These are phyloP conservation scores for Amphilophus citrinellus DNA, from an alignment of 2,113 vertebrate species.

Conservation along the genomic window DNA sequence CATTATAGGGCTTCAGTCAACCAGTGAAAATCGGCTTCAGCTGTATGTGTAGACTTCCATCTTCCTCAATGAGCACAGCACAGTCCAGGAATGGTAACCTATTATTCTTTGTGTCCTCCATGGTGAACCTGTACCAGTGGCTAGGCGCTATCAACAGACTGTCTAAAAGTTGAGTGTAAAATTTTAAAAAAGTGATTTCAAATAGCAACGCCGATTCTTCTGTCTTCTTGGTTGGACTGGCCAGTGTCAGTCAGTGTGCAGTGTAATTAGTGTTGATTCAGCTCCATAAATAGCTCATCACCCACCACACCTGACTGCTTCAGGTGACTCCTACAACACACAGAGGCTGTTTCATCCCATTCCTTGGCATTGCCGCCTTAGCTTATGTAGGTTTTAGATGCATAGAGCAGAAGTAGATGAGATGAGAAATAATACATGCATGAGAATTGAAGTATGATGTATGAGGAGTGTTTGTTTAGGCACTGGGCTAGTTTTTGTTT, in stretches of 20 bases:
- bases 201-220: background rate
- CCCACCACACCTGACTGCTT: background rate
- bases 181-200: too few species aligned
- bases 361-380: slow-evolving; percentile 8
- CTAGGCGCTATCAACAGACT: too few species aligned
- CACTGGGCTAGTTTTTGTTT: background rate
- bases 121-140: too few species aligned
- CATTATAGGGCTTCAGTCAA: too few species aligned
- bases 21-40: too few species aligned
- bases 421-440: background rate
- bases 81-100: too few species aligned
- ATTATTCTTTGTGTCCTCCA: too few species aligned
- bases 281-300: slow-evolving; percentile 33
- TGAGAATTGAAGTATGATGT: background rate
- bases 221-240: background rate
- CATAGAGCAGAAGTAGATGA: slow-evolving; percentile 16
- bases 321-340: slow-evolving; percentile 10
- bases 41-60: too few species aligned
- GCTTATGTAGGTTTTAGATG: slow-evolving; percentile 1
- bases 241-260: slow-evolving; percentile 10
- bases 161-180: too few species aligned
- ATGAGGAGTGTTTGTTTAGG: background rate
- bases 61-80: too few species aligned
- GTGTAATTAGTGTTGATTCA: slow-evolving; percentile 32
- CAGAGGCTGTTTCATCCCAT: slow-evolving; percentile 40